Conservation (phyloP, 1,140 invertebrate species). For the Bombus balteatus region DNA sequence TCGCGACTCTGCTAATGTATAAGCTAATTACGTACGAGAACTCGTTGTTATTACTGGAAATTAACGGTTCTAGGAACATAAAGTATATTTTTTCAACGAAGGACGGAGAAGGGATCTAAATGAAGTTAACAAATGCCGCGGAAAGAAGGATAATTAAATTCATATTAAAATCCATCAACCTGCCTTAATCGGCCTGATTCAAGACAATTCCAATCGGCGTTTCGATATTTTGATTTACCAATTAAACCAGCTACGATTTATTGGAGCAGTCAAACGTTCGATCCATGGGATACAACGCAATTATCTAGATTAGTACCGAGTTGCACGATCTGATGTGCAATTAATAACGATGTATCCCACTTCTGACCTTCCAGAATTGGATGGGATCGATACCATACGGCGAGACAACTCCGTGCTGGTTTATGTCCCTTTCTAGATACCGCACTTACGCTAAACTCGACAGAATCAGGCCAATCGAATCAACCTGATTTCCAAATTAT, state of each 20-base stretch:
- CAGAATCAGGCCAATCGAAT: conserved; percentile 10
- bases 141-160: not conserved
- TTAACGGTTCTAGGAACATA: not conserved
- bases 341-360: conserved; percentile 53
- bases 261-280: not conserved
- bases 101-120: not conserved
- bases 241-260: conserved; percentile 41
- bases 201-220: no score
- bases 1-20: no score
- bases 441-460: not conserved
- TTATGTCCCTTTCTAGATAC: conserved; percentile 24
- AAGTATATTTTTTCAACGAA: not conserved
- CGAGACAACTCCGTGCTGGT: conserved; percentile 17
- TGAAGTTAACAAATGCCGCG: not conserved
- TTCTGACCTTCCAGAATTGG: conserved; percentile 34
- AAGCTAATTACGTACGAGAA: not conserved
- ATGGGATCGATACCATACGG: conserved; percentile 51
- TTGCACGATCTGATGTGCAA: conserved; percentile 38
- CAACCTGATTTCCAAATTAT: not conserved
- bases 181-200: not conserved
- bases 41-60: not conserved
- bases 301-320: conserved; percentile 50
- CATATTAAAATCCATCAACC: not conserved
- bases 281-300: conserved; percentile 29
- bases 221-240: conserved; percentile 25